Evolutionary conservation across 1,140 invertebrate genomes (phyloP), one percentile per base, ranked within the genome.

Genomic region (Olivierus martensii): DNA sequence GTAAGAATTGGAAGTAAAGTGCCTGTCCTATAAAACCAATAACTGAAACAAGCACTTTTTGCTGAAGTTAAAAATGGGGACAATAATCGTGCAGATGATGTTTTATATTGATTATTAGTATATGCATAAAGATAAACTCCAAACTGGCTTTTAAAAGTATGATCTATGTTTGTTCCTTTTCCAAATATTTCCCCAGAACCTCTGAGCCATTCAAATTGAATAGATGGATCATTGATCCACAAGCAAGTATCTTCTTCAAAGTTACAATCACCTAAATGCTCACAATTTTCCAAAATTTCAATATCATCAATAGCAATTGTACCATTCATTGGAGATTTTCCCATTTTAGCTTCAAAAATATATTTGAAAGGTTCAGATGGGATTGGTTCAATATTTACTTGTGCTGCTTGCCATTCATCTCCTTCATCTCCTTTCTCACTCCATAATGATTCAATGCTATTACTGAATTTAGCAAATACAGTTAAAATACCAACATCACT

Each of bases 231-330:
- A 34, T 56, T 65, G 56, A 53, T 46, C 66, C 66, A 69, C 5
- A 53, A 46, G 51, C 67, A 69, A n/a, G 64, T 46, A 53, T 61
- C 62, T 14, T 59, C 49, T 49, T 69, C 66, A 60, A 69, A 68
- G 42, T 67, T 60, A 55, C 67, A 69, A 18, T 53, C 62, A 3
- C 64, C 64, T 28, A 54, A 22, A 3, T 50, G 41, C 12, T 48
- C 51, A 28, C 62, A 63, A 28, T 50, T 22, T 17, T 34, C 28
- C 28, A 34, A 43, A 18, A 68, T 58, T 3, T 50, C 36, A 37
- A 69, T 63, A 43, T 61, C 59, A 28, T 61, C 59, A 18, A 61
- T 53, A 4, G 59, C 59, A 2, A 61, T 51, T 14, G 21, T 36
- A 36, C 47, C 50, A 14, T 44, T 47, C 3, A 3, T 15, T 21